Percentiles rank a stretch among this genome's conserved stretches.
Evolutionary conservation across 2,888 invertebrate species (phyloP).

Genomic region (Trichopria drosophilae): DNA sequence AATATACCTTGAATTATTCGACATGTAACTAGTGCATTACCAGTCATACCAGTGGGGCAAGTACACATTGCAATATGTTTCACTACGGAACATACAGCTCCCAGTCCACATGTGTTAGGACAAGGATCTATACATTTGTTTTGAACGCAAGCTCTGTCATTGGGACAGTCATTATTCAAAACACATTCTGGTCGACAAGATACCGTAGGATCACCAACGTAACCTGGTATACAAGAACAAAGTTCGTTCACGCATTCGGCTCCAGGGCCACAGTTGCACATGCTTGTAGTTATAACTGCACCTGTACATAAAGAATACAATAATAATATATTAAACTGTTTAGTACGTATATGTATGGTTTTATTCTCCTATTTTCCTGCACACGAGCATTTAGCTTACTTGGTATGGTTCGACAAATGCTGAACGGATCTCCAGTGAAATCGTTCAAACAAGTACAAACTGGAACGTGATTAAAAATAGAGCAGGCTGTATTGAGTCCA

Average conservation of each 20-base stretch:
- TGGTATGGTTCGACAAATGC: conserved; percentile 41
- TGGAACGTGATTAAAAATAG: conserved; percentile 58
- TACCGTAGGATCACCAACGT: conserved; percentile 76
- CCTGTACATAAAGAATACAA: no score
- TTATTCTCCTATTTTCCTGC: no score
- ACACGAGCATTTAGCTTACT: no score
- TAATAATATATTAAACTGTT: no score
- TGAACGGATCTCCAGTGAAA: conserved; percentile 72
- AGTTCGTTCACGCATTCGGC: conserved; percentile 65
- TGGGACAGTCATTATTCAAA: conserved; percentile 72
- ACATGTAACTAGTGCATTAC: conserved; percentile 70
- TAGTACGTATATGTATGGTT: no score
- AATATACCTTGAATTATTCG: no score
- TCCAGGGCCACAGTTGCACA: conserved; percentile 67
- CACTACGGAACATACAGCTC: conserved; percentile 74
- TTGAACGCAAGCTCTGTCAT: conserved; percentile 76
- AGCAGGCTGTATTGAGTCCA: conserved; percentile 60
- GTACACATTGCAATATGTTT: conserved; percentile 79
- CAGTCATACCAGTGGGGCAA: conserved; percentile 74
- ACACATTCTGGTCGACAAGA: conserved; percentile 76
- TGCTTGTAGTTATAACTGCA: no score
- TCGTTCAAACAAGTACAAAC: conserved; percentile 64
- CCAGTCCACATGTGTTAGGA: conserved; percentile 74
- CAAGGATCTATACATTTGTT: conserved; percentile 80
- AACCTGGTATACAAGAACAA: conserved; percentile 75